Conservation (phyloP, 2,113 vertebrate species). For the Gymnogyps californianus region DNA sequence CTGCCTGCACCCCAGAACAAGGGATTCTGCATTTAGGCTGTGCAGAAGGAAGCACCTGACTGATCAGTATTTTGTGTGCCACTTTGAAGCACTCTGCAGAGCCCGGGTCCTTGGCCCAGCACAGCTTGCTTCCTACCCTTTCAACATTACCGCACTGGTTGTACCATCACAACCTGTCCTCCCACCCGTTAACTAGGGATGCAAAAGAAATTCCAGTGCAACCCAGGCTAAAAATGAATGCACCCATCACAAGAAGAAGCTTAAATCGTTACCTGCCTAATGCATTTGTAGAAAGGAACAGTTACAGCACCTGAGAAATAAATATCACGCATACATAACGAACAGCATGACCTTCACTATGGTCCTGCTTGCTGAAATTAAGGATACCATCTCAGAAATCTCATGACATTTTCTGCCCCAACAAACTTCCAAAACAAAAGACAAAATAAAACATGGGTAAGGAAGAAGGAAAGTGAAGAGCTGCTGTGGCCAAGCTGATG, state of each 20-base stretch:
- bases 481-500: neutral
- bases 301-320: neutral
- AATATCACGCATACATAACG: rapidly evolving
- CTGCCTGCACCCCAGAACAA: constrained; percentile 13
- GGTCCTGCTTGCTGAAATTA: neutral
- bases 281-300: neutral
- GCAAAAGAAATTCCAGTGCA: constrained; percentile 2
- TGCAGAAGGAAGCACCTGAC: constrained; percentile 26
- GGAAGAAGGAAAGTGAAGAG: neutral
- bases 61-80: neutral
- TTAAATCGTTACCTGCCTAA: neutral
- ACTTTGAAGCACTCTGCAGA: neutral
- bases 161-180: constrained; percentile 9
- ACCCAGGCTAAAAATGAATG: neutral
- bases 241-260: neutral
- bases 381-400: neutral
- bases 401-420: neutral
- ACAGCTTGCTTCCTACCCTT: constrained; percentile 36
- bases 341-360: neutral
- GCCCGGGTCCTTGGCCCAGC: neutral
- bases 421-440: neutral
- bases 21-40: neutral
- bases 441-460: neutral
- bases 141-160: neutral
- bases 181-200: neutral